A percentile compares a stretch with the other conserved stretches of the same genome.
Evolutionary conservation across 1,140 invertebrate species (phyloP).

Genomic region (Sycobia sp.): DNA sequence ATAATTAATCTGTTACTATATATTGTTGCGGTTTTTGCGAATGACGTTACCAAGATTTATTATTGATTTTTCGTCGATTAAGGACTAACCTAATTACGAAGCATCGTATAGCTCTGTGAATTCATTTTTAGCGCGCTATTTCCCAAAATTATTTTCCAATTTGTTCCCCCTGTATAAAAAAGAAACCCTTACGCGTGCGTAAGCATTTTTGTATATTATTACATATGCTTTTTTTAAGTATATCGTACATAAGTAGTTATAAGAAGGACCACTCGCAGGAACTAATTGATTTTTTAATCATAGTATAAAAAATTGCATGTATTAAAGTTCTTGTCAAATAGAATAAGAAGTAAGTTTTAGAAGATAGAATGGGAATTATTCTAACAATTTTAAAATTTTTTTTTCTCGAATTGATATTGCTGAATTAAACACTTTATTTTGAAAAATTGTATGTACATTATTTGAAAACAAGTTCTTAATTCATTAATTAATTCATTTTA

Average conservation of each 20-base stretch:
- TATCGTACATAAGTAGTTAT: conserved; percentile 20
- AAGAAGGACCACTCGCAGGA: conserved; percentile 30
- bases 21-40: conserved; percentile 36
- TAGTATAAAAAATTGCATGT: conserved; percentile 29
- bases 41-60: conserved; percentile 37
- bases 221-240: conserved; percentile 30
- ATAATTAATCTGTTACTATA: conserved; percentile 36
- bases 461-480: conserved; percentile 8
- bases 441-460: neutral
- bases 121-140: conserved; percentile 26
- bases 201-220: conserved; percentile 34
- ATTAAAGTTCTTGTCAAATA: conserved; percentile 9
- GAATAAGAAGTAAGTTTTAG: conserved; percentile 24
- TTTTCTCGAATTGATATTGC: too few relatives aligned
- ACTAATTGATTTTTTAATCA: conserved; percentile 35
- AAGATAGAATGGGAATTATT: conserved; percentile 27
- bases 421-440: too few relatives aligned
- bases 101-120: conserved; percentile 31
- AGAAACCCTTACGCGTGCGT: conserved; percentile 16
- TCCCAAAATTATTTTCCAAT: conserved; percentile 26
- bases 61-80: conserved; percentile 31
- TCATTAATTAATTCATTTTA: too few relatives aligned
- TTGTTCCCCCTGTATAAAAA: conserved; percentile 21
- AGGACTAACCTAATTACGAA: conserved; percentile 29
- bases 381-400: conserved; percentile 4